Evolutionary conservation across 1,140 invertebrate species (phyloP), one percentile per base, ranked within the genome.

Genomic region (Tribolium castaneum): DNA sequence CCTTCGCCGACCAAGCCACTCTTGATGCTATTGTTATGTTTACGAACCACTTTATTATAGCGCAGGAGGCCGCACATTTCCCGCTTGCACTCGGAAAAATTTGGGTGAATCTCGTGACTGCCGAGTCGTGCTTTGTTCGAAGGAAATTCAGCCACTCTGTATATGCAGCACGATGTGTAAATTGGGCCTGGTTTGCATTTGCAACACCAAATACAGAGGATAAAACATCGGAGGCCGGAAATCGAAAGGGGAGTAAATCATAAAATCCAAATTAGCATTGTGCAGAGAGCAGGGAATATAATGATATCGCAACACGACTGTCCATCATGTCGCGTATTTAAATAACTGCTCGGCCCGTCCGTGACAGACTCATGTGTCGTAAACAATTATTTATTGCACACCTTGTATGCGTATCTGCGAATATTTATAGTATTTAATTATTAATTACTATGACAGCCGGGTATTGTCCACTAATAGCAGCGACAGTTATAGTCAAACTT

Each of bases 321-420:
- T 77, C 75, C 70, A 70, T 78, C 76, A 78, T 72, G 35, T 59
- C 30, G 19, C 25, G 19, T 56, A 78, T 78, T 72, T 72, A 78
- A 78, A 78, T 78, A 78, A 72, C 76, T 78, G 76, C 59, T 71
- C 25, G 66, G 50, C 10, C 19, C 76, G 52, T 62, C 50, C 66
- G 22, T 78, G 76, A 72, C 70, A 72, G 70, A 70, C 49, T 54
- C 66, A 71, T 56, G 76, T 78, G 76, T 78, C 76, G 70, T 78
- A 78, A 78, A 78, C 76, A 78, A 78, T 78, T 72, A 78, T 78
- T 78, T 78, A 78, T 78, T 78, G 70, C 70, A 22, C 70, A 73
- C 76, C 76, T 78, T 78, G 76, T 70, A 78, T 75, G 59, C 30
- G 19, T 35, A 66, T 16, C 59, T 25, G 45, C 49, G 49, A 73